phyloP scores from a whole-genome alignment of 2,797 vertebrate species.

The Brachyrhaphis roseni region DNA sequence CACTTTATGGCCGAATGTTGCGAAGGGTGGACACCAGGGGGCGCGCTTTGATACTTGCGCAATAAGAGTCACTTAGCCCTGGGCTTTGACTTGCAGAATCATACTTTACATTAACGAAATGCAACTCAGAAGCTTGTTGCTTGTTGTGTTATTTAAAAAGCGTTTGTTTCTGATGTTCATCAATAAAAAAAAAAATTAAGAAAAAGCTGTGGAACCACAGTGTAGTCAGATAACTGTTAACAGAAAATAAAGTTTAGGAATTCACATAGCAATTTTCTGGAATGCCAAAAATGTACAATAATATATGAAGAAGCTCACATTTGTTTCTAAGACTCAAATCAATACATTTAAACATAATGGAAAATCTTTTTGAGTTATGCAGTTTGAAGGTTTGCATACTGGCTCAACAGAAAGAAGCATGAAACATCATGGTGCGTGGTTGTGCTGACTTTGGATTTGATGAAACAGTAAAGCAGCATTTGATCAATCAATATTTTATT shows the following conservation, averaged over 20 bases:
- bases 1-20: slow-evolving; percentile 56
- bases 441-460: neutral
- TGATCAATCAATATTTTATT: neutral
- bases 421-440: neutral
- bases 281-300: neutral
- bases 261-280: neutral
- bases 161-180: neutral
- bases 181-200: neutral
- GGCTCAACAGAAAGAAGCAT: neutral
- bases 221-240: neutral
- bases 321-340: neutral
- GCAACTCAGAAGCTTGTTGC: neutral
- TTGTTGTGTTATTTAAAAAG: neutral
- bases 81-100: slow-evolving; percentile 16
- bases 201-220: neutral
- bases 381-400: neutral
- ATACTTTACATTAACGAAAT: neutral
- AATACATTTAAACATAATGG: neutral
- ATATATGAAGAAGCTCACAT: neutral
- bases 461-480: neutral
- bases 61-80: neutral
- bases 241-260: neutral
- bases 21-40: slow-evolving; percentile 56
- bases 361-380: neutral
- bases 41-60: slow-evolving; percentile 41